Conservation (phyloP, 2,888 invertebrate species). For the Candidula unifasciata region DNA sequence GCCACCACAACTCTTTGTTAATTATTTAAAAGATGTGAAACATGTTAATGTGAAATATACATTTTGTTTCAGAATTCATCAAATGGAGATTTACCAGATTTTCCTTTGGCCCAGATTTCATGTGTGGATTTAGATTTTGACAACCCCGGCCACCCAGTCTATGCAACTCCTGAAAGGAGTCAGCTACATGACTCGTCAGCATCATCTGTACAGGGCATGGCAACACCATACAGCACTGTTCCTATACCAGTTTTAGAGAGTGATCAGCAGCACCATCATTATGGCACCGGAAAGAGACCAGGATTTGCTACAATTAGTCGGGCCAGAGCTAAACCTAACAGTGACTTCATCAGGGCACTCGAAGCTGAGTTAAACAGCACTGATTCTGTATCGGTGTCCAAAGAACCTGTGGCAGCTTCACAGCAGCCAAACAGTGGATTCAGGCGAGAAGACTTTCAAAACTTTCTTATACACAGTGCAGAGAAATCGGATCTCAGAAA, state of each 20-base stretch:
- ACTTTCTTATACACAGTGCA: constrained; percentile 33
- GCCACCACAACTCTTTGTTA: too few species aligned
- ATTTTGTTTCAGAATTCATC: constrained; percentile 16
- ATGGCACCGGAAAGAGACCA: constrained; percentile 24
- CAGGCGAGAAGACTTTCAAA: constrained; percentile 42
- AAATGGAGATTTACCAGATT: background rate
- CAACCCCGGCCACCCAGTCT: constrained; percentile 47
- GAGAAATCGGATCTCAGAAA: constrained; percentile 22
- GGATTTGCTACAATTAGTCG: constrained; percentile 56
- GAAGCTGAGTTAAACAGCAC: constrained; percentile 18
- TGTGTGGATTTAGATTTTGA: constrained; percentile 67
- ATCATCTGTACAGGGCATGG: constrained; percentile 51
- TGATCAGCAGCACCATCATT: constrained; percentile 3
- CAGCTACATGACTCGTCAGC: constrained; percentile 38
- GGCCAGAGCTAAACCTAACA: constrained; percentile 57
- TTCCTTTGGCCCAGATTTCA: constrained; percentile 64
- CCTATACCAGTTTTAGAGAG: constrained; percentile 59
- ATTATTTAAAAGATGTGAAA: too few species aligned
- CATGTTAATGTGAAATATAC: background rate
- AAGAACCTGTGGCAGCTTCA: background rate
- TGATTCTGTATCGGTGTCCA: background rate
- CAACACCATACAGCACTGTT: constrained; percentile 67
- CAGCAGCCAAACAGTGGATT: constrained; percentile 14
- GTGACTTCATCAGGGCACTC: constrained; percentile 30
- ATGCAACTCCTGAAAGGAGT: constrained; percentile 61